phyloP scores from a whole-genome alignment of 2,888 invertebrate species.

The Leptinotarsa juncta region DNA sequence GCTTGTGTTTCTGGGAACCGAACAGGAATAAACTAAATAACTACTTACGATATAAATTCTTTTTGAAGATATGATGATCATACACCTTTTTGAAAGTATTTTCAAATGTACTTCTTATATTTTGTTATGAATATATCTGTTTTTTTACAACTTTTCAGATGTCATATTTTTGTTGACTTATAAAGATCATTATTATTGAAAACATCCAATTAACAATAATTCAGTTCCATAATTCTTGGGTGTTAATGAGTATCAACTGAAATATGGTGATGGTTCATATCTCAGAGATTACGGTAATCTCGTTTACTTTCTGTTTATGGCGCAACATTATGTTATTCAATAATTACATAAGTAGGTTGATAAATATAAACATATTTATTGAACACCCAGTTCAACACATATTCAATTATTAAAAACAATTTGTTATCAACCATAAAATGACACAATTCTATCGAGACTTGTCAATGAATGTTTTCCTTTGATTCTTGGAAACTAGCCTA shows the following conservation, averaged over 20 bases:
- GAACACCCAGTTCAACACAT: not conserved
- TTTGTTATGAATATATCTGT: too few species aligned
- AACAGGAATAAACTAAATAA: too few species aligned
- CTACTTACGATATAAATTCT: too few species aligned
- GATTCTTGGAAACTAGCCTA: conserved; percentile 6
- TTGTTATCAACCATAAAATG: not conserved
- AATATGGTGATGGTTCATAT: conserved; percentile 10
- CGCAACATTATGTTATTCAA: conserved; percentile 4
- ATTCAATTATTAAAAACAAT: not conserved
- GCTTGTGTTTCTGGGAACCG: too few species aligned
- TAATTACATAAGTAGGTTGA: conserved; percentile 11
- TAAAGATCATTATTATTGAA: not conserved
- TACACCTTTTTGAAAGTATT: too few species aligned
- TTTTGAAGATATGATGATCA: too few species aligned
- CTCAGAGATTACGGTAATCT: conserved; percentile 2
- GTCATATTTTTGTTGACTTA: too few species aligned
- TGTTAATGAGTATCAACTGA: not conserved
- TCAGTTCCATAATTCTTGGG: not conserved
- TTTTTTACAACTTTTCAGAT: too few species aligned
- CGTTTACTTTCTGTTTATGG: conserved; percentile 12
- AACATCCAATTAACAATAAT: not conserved
- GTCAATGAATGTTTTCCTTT: not conserved
- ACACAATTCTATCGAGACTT: not conserved
- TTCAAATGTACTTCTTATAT: too few species aligned
- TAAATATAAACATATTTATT: conserved; percentile 9